Base-by-base conservation (phyloP, 2,113 vertebrate species). In the Typhlomys cinereus region DNA sequence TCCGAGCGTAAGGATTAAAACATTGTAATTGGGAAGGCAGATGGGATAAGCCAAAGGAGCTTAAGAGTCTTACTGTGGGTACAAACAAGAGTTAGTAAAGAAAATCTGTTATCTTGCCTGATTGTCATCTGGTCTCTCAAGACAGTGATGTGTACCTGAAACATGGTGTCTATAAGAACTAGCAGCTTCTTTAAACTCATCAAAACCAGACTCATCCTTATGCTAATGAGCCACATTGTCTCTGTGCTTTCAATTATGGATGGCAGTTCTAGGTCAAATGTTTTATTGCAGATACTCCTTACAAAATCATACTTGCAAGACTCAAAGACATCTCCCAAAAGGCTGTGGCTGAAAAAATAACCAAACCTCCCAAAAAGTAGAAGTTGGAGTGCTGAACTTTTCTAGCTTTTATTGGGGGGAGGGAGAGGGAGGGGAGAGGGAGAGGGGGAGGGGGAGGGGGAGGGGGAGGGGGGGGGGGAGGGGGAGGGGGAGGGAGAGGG, bases 151-250 rank as follows among this genome's bases (percentile, higher is more conserved):
- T 92, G 91, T 88, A 92, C 44, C 52, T 12, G 39, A 50, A 78
- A 34, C 0, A 4, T 75, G 50, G 85, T 74, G 91, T 9, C 81
- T 79, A 81, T 52, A 88, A 1, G 48, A 95, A 91, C 85, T 79
- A 90, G 57, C 67, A 85, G 76, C 69, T 95, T 88, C 85, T 36
- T 93, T 95, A 82, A 88, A 52, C 52, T 90, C 74, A 90, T 90
- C 82, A 96, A 93, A 89, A 95, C 94, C 82, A 94, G 78, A 95
- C 84, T 67, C 23, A 92, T 20, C 59, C 57, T 90, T 90, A 34
- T 73, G 62, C 29, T 93, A 64, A 70, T 75, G 61, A 89, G 41
- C 41, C 61, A 66, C 71, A 82, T 70, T 91, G 88, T 62, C 36
- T 86, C 69, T 94, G 88, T 85, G 36, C 48, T 78, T 80, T 44